A percentile compares a stretch with the other conserved stretches of the same genome.
These are phyloP conservation scores for Drosophila paucipuncta DNA, from an alignment of 2,888 invertebrate genomes.

Conservation along the genomic window DNA sequence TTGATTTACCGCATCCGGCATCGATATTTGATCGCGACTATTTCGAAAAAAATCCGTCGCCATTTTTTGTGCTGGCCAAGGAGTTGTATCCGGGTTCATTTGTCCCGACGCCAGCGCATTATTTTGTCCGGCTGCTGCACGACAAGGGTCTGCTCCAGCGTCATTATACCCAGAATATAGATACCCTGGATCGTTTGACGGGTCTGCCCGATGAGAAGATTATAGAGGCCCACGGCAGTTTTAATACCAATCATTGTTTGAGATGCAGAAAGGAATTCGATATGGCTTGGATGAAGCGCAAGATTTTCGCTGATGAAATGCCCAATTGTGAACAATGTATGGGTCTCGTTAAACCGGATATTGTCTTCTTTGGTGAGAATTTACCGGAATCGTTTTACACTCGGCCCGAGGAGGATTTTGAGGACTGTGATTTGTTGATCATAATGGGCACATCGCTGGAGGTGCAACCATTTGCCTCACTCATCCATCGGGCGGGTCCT, in stretches of 20 bases:
- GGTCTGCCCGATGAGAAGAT: slow-evolving; percentile 93
- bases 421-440: slow-evolving; percentile 94
- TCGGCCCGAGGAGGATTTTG: slow-evolving; percentile 90
- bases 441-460: slow-evolving; percentile 97
- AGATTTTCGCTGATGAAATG: slow-evolving; percentile 90
- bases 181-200: slow-evolving; percentile 95
- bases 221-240: slow-evolving; percentile 98
- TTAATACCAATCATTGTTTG: slow-evolving; percentile 94
- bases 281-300: slow-evolving; percentile 94
- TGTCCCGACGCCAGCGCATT: slow-evolving; percentile 95
- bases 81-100: slow-evolving; percentile 95
- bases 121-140: slow-evolving; percentile 93
- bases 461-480: slow-evolving; percentile 97
- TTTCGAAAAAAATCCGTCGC: slow-evolving; percentile 94
- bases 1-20: slow-evolving; percentile 95
- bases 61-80: slow-evolving; percentile 96
- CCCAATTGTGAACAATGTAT: slow-evolving; percentile 92
- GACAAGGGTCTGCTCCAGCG: slow-evolving; percentile 92
- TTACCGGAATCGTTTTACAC: slow-evolving; percentile 92
- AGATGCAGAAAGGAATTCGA: slow-evolving; percentile 90
- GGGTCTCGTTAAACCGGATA: slow-evolving; percentile 96
- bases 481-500: slow-evolving; percentile 91
- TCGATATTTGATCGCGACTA: slow-evolving; percentile 96
- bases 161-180: slow-evolving; percentile 96
- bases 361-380: slow-evolving; percentile 97